Conservation (phyloP, 2,113 vertebrate genomes). For the Drymodes brunneopygia region DNA sequence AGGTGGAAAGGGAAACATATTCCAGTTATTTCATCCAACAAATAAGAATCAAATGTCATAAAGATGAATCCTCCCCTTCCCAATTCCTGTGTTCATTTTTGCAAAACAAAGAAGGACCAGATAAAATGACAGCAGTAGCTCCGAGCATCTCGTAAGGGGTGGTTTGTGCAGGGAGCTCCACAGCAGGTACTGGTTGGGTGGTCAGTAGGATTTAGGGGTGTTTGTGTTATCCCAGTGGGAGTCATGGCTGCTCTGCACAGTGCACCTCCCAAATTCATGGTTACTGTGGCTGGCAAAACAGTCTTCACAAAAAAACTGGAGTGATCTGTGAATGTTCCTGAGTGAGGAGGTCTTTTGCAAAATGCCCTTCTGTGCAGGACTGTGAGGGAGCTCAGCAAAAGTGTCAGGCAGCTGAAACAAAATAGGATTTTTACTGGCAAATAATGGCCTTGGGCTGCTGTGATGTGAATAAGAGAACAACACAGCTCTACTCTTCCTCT, state of each 20-base stretch:
- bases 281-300: accelerated
- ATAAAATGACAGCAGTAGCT: background rate
- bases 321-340: background rate
- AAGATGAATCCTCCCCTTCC: background rate
- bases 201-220: background rate
- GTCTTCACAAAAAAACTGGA: background rate
- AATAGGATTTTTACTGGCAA: background rate
- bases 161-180: accelerated
- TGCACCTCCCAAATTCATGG: accelerated
- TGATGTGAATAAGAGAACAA: background rate
- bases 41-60: background rate
- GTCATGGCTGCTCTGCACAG: background rate
- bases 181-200: background rate
- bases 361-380: background rate
- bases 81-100: background rate
- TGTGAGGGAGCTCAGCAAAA: background rate
- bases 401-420: background rate
- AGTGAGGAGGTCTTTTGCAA: background rate
- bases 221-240: background rate
- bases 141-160: background rate
- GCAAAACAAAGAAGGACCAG: background rate
- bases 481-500: background rate
- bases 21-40: background rate
- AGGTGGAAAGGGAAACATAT: background rate
- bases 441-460: background rate